Percentiles rank a stretch among this genome's conserved stretches.
Conservation (phyloP, 1,140 invertebrate species). For the Probaryconus sp. region DNA sequence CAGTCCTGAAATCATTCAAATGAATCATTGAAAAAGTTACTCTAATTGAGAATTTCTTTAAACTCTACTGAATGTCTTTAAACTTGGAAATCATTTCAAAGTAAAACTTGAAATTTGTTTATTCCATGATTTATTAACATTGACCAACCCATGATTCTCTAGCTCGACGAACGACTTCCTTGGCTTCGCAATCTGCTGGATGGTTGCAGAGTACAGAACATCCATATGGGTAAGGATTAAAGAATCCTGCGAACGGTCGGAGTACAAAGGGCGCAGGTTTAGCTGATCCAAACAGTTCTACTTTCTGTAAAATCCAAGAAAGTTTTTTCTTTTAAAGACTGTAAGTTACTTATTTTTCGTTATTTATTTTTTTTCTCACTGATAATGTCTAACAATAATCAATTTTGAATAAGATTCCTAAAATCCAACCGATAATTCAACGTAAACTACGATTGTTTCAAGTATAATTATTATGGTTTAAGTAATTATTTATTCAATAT, state of each 20-base stretch:
- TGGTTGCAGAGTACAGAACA: conserved; percentile 91
- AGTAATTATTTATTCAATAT: conserved; percentile 37
- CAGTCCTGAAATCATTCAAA: no score
- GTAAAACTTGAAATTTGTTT: background rate
- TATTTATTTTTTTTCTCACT: no score
- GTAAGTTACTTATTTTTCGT: background rate
- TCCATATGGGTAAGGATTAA: conserved; percentile 86
- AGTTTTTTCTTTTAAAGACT: conserved; percentile 34
- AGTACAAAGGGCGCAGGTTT: conserved; percentile 82
- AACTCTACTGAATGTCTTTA: no score
- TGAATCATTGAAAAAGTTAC: no score
- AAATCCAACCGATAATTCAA: no score
- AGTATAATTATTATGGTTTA: no score
- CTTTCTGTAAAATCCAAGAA: conserved; percentile 61
- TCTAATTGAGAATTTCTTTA: no score
- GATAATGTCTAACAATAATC: no score
- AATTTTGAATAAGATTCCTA: no score
- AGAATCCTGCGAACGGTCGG: conserved; percentile 87
- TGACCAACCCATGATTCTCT: conserved; percentile 84
- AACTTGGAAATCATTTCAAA: no score
- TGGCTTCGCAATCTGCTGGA: conserved; percentile 85
- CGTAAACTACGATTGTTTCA: no score
- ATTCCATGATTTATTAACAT: conserved; percentile 14
- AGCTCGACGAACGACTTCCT: conserved; percentile 84
- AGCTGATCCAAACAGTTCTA: conserved; percentile 71